Base-by-base conservation (phyloP, 2,113 vertebrate genomes). In the Sinocyclocheilus anshuiensis region DNA sequence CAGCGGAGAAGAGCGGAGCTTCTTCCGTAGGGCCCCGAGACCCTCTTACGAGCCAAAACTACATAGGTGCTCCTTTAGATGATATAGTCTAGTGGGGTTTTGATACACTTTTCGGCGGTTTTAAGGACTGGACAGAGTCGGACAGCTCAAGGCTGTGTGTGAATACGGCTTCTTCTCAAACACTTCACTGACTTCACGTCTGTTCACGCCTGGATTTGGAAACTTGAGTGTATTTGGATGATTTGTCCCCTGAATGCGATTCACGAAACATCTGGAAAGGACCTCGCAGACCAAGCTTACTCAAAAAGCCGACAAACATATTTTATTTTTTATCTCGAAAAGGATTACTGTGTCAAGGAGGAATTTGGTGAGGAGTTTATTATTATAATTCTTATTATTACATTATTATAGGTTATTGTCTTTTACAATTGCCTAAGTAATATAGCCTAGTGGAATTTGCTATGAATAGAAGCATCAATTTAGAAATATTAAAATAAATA, bases 341-440 rank as follows among this genome's bases (percentile, higher is more conserved):
- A 75, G 88, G 86, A 89, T 89, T 87, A 87, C 84, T 84, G 33
- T 42, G 42, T 16, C 83, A 81, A 13, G n/a, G 22, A 6, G 16
- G 22, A 78, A 39, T 71, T 77, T 61, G 69, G 87, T 77, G 74
- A 86, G 50, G 67, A 72, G 8, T 16, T 75, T 83, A 5, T 50
- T 36, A 20, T 77, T 53, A 42, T 65, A 45, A 20, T 39, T 82
- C 1, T 80, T 67, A 8, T 50, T 77, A 39, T 26, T 85, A 3
- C 42, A 10, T 45, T 11, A 45, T 45, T 8, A 86, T 61, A 33
- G 29, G 29, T 33, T 33, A 11, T 36, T 48, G 24, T 20, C 59
- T 39, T 74, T 22, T 63, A 45, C 48, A 72, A 7, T 18, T 22
- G 72, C 12, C 1, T 10, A 45, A 3, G 29, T 33, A 33, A 33